A percentile compares a stretch with the other conserved stretches of the same genome.
phyloP scores from a whole-genome alignment of 2,797 vertebrate species.

The Rhabdomys pumilio region DNA sequence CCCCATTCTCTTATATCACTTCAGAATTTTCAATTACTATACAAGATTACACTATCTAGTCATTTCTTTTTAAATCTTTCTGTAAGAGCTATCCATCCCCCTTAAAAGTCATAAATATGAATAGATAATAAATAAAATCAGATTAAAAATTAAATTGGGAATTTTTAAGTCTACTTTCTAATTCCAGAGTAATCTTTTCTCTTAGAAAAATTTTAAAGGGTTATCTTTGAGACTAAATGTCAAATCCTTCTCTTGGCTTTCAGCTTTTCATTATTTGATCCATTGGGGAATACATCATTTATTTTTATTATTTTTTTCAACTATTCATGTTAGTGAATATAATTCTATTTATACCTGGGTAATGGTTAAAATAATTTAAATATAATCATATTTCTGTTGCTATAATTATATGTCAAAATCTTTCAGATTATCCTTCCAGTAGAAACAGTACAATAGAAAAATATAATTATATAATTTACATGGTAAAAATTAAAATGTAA shows the following conservation, averaged over 20 bases:
- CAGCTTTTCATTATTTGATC: not conserved
- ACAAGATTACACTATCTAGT: not conserved
- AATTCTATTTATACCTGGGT: constrained; percentile 54
- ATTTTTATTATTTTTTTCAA: not conserved
- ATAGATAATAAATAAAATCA: not conserved
- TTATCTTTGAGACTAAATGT: not conserved
- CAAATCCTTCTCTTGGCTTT: not conserved
- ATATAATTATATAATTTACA: not conserved
- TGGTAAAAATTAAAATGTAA: not conserved
- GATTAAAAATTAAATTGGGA: not conserved
- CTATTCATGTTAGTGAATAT: not conserved
- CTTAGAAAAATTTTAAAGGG: not conserved
- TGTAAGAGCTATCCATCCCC: not conserved
- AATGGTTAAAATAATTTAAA: constrained; percentile 55
- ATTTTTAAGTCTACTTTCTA: constrained; percentile 7
- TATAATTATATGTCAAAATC: constrained; percentile 11
- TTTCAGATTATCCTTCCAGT: constrained; percentile 7
- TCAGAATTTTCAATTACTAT: not conserved
- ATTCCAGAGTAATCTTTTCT: not conserved
- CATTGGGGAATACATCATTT: constrained; percentile 7
- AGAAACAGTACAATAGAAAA: not conserved
- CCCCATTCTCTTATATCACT: not conserved
- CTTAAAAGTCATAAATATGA: not conserved
- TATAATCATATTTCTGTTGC: constrained; percentile 70
- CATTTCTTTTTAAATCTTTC: not conserved